Conservation (phyloP, 92 coral and sea anemone genomes). For the Zoanthus solanderi region DNA sequence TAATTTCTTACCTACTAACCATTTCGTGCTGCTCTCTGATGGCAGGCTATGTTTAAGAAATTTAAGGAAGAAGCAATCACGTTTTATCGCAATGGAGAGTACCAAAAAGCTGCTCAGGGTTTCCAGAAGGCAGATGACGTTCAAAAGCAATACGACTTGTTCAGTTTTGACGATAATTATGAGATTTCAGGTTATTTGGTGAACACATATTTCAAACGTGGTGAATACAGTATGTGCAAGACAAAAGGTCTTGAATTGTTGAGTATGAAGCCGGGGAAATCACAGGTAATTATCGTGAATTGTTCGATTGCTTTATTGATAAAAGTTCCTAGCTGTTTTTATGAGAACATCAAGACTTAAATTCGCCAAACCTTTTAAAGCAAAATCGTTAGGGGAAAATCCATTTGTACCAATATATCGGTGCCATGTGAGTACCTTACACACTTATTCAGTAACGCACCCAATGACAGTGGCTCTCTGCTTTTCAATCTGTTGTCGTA, state of each 20-base stretch:
- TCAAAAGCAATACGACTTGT: not conserved
- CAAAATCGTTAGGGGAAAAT: too few relatives aligned
- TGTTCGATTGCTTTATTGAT: too few relatives aligned
- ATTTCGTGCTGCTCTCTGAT: not conserved
- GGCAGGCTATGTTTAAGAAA: not conserved
- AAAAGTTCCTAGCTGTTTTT: too few relatives aligned
- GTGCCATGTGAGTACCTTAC: too few relatives aligned
- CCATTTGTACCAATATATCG: too few relatives aligned
- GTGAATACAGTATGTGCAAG: not conserved
- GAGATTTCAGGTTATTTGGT: slow-evolving; percentile 5
- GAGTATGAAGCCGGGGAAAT: not conserved
- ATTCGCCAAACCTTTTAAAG: too few relatives aligned
- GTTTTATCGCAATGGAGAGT: not conserved
- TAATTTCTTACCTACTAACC: not conserved
- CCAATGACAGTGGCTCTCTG: too few relatives aligned
- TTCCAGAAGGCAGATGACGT: not conserved
- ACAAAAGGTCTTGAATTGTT: not conserved
- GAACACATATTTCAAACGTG: not conserved
- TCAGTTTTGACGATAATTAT: not conserved
- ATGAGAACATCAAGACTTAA: too few relatives aligned
- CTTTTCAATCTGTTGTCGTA: too few relatives aligned
- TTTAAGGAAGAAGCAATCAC: not conserved
- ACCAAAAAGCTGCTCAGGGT: not conserved
- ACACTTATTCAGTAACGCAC: too few relatives aligned
- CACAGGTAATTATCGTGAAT: not conserved